A percentile compares a stretch with the other conserved stretches of the same genome.
Evolutionary conservation across 1,140 invertebrate genomes (phyloP).

Genomic region (Cryptotermes secundus): DNA sequence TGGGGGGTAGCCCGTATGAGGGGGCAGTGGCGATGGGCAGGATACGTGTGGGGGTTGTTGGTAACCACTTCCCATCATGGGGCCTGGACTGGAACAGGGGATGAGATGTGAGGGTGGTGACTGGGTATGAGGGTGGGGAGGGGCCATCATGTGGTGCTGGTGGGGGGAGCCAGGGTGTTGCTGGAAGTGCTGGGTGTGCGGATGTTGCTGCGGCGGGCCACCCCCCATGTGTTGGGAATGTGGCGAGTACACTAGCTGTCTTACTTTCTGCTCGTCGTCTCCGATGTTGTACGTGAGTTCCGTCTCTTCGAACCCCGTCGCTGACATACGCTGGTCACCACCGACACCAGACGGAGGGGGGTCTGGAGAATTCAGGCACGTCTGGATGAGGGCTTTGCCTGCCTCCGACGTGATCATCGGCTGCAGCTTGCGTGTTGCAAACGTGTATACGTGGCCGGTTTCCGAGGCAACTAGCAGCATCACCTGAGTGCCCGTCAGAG

Average conservation of each 20-base stretch:
- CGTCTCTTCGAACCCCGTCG: constrained; percentile 97
- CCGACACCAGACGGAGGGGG: constrained; percentile 69
- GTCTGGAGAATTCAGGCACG: constrained; percentile 97
- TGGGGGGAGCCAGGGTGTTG: constrained; percentile 48
- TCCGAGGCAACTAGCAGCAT: constrained; percentile 95
- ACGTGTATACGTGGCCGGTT: constrained; percentile 99
- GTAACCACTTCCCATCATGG: constrained; percentile 52
- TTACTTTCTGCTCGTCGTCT: constrained; percentile 94
- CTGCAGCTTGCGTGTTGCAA: constrained; percentile 97
- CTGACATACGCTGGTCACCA: constrained; percentile 93
- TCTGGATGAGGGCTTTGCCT: constrained; percentile 97
- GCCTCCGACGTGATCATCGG: constrained; percentile 99
- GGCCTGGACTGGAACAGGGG: constrained; percentile 57
- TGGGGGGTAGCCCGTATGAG: constrained; percentile 53
- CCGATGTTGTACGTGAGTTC: constrained; percentile 95
- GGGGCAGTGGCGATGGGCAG: constrained; percentile 60
- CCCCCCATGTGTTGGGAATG: constrained; percentile 52
- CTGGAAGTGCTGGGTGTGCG: constrained; percentile 59
- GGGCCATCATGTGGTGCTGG: constrained; percentile 45
- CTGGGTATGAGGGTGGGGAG: constrained; percentile 58
- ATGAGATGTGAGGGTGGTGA: constrained; percentile 62
- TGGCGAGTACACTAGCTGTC: constrained; percentile 85
- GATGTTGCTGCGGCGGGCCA: constrained; percentile 25
- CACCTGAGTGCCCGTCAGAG: constrained; percentile 98
- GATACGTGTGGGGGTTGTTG: constrained; percentile 51